phyloP scores from a whole-genome alignment of 2,113 vertebrate genomes.

The Gulo gulo region DNA sequence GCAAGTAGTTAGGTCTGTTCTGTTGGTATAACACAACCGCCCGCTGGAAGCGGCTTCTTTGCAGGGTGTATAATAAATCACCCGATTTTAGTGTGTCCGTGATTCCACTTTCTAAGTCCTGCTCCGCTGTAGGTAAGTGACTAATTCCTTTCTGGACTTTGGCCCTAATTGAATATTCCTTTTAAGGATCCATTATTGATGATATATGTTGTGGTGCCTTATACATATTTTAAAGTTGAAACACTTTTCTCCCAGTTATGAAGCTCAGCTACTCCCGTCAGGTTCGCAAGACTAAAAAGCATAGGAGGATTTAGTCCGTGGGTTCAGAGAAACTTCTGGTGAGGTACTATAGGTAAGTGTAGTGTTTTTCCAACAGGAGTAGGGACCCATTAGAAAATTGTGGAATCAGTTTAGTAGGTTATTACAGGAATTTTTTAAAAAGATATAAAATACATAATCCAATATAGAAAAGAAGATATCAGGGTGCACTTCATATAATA shows the following conservation, averaged over 20 bases:
- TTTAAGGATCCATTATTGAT: constrained; percentile 28
- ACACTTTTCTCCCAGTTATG: constrained; percentile 7
- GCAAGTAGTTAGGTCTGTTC: background rate
- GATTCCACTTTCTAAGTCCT: constrained; percentile 36
- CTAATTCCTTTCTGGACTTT: constrained; percentile 29
- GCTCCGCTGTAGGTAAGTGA: constrained; percentile 62
- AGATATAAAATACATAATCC: background rate
- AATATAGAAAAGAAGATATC: background rate
- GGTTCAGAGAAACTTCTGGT: constrained; percentile 29
- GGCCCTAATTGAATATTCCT: constrained; percentile 2
- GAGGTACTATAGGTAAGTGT: background rate
- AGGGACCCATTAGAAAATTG: background rate
- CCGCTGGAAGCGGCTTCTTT: constrained; percentile 8
- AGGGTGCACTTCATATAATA: background rate
- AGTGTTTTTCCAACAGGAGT: background rate
- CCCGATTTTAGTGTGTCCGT: constrained; percentile 13
- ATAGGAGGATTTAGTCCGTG: background rate
- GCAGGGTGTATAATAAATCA: constrained; percentile 24
- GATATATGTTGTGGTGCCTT: background rate
- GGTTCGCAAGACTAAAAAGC: background rate
- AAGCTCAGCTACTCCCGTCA: background rate
- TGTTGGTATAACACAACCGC: background rate
- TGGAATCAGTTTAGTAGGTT: background rate
- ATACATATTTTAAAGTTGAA: constrained; percentile 49
- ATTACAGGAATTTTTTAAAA: background rate